Evolutionary conservation across 2,113 vertebrate genomes (phyloP), one percentile per base, ranked within the genome.

Genomic region (Lamprologus callipterus): DNA sequence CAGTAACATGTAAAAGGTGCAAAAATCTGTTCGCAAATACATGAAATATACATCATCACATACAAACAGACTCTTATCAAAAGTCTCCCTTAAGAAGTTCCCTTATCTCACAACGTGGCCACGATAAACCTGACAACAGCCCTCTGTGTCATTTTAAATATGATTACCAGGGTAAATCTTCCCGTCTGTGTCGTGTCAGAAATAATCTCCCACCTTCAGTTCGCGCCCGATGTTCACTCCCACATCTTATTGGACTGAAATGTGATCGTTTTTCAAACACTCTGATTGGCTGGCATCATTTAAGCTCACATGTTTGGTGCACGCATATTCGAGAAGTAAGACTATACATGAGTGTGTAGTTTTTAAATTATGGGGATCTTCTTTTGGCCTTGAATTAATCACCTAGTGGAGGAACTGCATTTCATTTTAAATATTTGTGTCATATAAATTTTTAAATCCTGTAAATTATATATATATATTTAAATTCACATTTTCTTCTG

Each of bases 341-440:
- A 2, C 23, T 42, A 0, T 63, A 47, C 49, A 14, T 13, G 26
- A 31, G 16, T 2, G 6, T 17, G 31, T 57, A 0, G 17, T 35
- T 65, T 65, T 65, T 35, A 65, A 65, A n/a, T 21, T 2, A 11
- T 28, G 42, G 23, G 14, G 42, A 28, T 47, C 26, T 49, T 47
- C 14, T 19, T 47, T 47, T 1, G 16, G 11, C 23, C 9, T 28
- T 47, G 19, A 49, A 47, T 26, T 3, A 17, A 47, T 75, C 42
- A 28, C 70, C 26, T 75, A 3, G 9, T 17, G 16, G 23, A 2
- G 8, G 14, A 73, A 3, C 68, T 28, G 40, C 21, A 28, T 19
- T 28, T 17, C 0, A 31, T 49, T 1, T 28, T 31, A 49, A 49
- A 75, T 75, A 49, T 12, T 17, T 4, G 21, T 45, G 8, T 26